Evolutionary conservation across 1,140 invertebrate genomes (phyloP).

Genomic region (Aleiodes sp.): DNA sequence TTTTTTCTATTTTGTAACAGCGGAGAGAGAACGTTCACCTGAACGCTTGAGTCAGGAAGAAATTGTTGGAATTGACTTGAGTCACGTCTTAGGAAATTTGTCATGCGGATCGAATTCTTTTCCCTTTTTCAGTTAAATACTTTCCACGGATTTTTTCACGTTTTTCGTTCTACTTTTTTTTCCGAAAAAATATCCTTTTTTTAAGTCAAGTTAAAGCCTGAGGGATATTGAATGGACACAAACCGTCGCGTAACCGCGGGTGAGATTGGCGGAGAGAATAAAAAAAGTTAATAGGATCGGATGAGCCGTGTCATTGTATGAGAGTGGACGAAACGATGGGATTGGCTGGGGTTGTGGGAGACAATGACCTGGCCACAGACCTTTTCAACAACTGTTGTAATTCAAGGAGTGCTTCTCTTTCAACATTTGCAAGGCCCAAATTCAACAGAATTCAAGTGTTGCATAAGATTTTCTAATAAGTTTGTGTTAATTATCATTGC

Average conservation of each 20-base stretch:
- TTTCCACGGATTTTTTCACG: not conserved
- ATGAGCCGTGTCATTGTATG: not conserved
- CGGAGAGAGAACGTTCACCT: slow-evolving; percentile 2
- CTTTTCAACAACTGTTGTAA: slow-evolving; percentile 1
- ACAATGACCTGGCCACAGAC: slow-evolving; percentile 4
- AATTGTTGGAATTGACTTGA: slow-evolving; percentile 4
- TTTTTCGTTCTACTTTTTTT: not conserved
- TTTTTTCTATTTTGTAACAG: not conserved
- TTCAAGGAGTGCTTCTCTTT: not conserved
- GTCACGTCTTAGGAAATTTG: slow-evolving; percentile 11
- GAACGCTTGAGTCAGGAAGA: slow-evolving; percentile 3
- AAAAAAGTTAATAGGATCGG: slow-evolving; percentile 27
- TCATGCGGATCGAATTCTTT: slow-evolving; percentile 13
- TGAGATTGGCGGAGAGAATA: not conserved
- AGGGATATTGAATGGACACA: not conserved
- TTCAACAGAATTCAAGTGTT: not conserved
- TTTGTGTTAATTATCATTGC: not conserved
- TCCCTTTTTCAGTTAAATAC: not conserved
- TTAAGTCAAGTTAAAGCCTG: not conserved
- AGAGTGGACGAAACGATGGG: slow-evolving; percentile 3
- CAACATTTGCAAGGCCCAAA: not conserved
- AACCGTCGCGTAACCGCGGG: not conserved
- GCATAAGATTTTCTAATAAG: not conserved
- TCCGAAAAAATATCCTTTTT: no score
- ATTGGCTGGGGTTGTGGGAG: not conserved